Conservation (phyloP, 2,113 vertebrate genomes). For the Trachemys scripta region DNA sequence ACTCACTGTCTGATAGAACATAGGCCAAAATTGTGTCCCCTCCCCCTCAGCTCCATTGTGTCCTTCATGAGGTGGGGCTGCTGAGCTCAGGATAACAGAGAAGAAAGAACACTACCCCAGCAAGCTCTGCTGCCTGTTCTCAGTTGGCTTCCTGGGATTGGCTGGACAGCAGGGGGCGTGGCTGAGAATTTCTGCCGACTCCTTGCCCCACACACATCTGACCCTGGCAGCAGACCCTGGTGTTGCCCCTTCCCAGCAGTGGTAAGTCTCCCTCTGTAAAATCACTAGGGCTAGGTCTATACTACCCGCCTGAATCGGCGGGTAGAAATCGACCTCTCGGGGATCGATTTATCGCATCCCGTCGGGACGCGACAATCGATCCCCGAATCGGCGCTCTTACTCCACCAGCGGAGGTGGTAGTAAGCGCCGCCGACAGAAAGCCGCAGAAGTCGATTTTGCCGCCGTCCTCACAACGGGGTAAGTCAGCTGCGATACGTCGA, state of each 20-base stretch:
- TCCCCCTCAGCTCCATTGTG: background rate
- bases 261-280: background rate
- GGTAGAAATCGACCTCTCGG: too few species aligned
- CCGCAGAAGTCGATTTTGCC: too few species aligned
- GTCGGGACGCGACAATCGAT: too few species aligned
- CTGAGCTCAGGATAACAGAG: constrained; percentile 35
- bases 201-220: too few species aligned
- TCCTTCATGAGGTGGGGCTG: constrained; percentile 43
- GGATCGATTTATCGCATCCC: too few species aligned
- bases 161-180: background rate
- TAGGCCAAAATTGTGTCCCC: background rate
- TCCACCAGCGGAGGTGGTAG: too few species aligned
- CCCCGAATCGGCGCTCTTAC: too few species aligned
- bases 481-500: too few species aligned
- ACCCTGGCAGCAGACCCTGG: background rate
- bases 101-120: background rate
- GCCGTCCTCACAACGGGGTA: too few species aligned
- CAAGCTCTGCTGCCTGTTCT: background rate
- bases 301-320: too few species aligned
- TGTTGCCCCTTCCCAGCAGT: background rate
- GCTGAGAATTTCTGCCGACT: background rate
- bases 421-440: too few species aligned
- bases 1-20: constrained; percentile 45
- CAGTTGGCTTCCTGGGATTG: background rate
- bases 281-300: too few species aligned